Base-by-base conservation (phyloP, 1,140 invertebrate species). In the Penaeus vannamei region DNA sequence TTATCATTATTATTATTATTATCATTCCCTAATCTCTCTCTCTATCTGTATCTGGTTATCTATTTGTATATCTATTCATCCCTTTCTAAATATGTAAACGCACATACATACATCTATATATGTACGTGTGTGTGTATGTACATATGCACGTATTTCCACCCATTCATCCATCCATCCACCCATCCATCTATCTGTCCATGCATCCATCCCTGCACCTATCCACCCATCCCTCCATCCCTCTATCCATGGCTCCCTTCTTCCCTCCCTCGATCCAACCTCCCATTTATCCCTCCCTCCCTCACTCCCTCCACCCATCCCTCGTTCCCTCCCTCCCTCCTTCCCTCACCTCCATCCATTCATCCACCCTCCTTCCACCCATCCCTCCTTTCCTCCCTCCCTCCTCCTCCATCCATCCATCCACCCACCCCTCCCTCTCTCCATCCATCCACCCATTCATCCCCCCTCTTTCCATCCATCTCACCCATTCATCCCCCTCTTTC, bases 101-200 rank as follows among this genome's bases (percentile, higher is more conserved):
- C 32, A 79, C 32, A 79, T 53, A 79, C 32, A 79, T 53, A 79
- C 32, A 79, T 79, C 53, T 79, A 79, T 53, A 53, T 79, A 53
- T 53, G 46, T 79, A 79, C 46, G 46, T 79, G 32, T 79, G 46
- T 53, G 32, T 79, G 53, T 79, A 79, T 79, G 32, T 46, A 79
- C 46, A 53, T 79, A 79, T 79, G 32, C 53, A 79, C n/a, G 32
- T 22, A 79, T 26, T 32, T 46, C 53, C 53, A 79, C n/a, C 19
- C 26, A 79, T 77, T 5, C 46, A 76, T 76, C 26, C 36, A 76
- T 76, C 36, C 36, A 36, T 36, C 36, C 36, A 36, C 5, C 36
- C 36, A 36, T 36, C 36, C 36, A 2, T 2, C 36, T 36, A 1
- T 36, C 36, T 5, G 1, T 36, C 36, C 36, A 1, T 36, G 26